Percentiles rank a stretch among this genome's conserved stretches.
Evolutionary conservation across 2,888 invertebrate genomes (phyloP).

Genomic region (Papilio elwesi): DNA sequence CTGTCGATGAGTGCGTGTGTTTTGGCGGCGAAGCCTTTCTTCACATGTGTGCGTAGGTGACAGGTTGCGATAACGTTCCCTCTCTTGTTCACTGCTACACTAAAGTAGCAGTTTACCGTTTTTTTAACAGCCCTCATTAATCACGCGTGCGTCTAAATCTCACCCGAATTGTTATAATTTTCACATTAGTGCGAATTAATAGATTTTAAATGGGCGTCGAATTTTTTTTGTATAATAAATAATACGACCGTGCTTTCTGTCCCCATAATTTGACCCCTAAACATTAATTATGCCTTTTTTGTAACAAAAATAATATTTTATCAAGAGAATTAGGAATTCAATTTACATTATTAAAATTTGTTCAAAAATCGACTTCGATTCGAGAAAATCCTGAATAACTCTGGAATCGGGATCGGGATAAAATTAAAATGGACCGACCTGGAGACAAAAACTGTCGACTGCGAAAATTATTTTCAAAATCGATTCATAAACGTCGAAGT

Average conservation of each 20-base stretch:
- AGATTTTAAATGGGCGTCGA: slow-evolving; percentile 11
- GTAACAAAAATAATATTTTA: slow-evolving; percentile 11
- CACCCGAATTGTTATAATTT: slow-evolving; percentile 25
- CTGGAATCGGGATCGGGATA: too few species aligned
- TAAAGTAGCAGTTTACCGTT: slow-evolving; percentile 52
- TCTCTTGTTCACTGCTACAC: slow-evolving; percentile 44
- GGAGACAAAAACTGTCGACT: too few species aligned
- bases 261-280: background rate
- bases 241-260: background rate
- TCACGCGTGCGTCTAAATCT: slow-evolving; percentile 47
- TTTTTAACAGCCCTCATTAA: slow-evolving; percentile 45
- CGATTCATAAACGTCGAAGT: too few species aligned
- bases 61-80: slow-evolving; percentile 54
- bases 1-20: slow-evolving; percentile 66
- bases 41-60: slow-evolving; percentile 55
- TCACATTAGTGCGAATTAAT: slow-evolving; percentile 17
- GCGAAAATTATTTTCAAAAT: too few species aligned
- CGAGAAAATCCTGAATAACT: too few species aligned
- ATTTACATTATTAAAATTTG: background rate
- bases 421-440: too few species aligned
- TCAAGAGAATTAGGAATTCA: background rate
- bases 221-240: slow-evolving; percentile 10
- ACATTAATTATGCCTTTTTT: background rate
- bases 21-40: slow-evolving; percentile 66
- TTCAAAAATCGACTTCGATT: too few species aligned